Evolutionary conservation across 2,113 vertebrate species (phyloP), one percentile per base, ranked within the genome.

Genomic region (Sterna hirundo): DNA sequence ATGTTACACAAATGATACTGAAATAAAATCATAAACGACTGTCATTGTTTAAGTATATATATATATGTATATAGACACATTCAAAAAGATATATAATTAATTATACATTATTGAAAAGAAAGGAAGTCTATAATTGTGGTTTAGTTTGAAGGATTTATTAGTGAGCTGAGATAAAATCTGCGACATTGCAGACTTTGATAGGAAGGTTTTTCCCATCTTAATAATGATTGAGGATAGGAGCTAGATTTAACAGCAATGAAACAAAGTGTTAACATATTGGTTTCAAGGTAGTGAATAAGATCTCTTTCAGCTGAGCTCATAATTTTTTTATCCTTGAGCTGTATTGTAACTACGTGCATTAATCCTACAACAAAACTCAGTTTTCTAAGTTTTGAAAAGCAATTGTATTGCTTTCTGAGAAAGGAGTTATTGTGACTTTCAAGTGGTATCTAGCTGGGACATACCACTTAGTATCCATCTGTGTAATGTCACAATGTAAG

Each of bases 1-100:
- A 19, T 72, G 20, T 47, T 74, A 26, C 34, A 57, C 11, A 86
- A 91, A 29, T 46, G 32, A 69, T 89, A 57, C 9, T 61, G 49
- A 81, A 91, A 89, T 51, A 51, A 29, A 80, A n/a, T 46, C 3
- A 60, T n/a, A 44, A 64, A 40, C 4, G 7, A 68, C 4, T 1
- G 0, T 4, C 14, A 29, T 1, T 26, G 9, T 46, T 68, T 83
- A 68, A 32, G 11, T 38, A 5, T 25, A 12, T 40, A 38, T 15
- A 8, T 29, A 26, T 26, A 9, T 29, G 2, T 15, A 36, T 12
- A 64, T 8, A 60, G 9, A 51, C 2, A 91, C 7, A 58, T 74
- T 74, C 14, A 10, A 64, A 86, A 72, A 49, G 0, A 19, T 36
- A 21, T 6, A 3, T 38, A 40, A 71, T 54, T 75, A 68, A 34